Base-by-base conservation (phyloP, 2,797 vertebrate genomes). In the Enteromius unitaeniatus region DNA sequence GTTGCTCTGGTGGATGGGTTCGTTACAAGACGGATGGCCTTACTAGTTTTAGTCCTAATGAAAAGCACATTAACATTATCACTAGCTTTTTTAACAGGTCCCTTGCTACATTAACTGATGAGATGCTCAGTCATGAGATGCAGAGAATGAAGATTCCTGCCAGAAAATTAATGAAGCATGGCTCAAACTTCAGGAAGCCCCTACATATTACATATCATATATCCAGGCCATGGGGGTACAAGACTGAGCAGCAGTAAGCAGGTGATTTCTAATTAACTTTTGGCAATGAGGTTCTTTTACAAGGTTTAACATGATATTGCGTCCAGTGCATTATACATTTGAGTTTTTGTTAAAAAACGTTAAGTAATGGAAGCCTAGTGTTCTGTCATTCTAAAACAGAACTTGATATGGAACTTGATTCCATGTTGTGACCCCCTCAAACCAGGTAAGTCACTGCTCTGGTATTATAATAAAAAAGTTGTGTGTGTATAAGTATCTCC, bases 111-210 rank as follows among this genome's bases (percentile, higher is more conserved):
- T 31, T 47, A n/a, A n/a, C 28, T 74, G 31, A 8, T 62, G 55
- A 62, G 26, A 73, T 72, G 17, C 37, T 55, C 53, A 55, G 53
- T 58, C 53, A 58, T 58, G 55, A 58, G 58, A 60, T 60, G 4
- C 58, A 60, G 42, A 45, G 42, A 45, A 73, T 81, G 26, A 72
- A 45, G 19, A 73, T 26, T 45, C 62, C 19, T 40, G 58, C 80
- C 79, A 81, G 40, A 82, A 81, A 64, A 65, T 19, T 10, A 28
- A 75, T 75, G 55, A 82, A 62, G 64, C 64, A 68, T 37, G 31
- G 31, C 28, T 40, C 47, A 23, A 79, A 69, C 45, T 69, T 69
- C n/a, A 79, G 17, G 47, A 55, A 69, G 55, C 55, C 53, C 58
- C 1, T 49, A 74, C 28, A 51, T 31, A 47, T 31, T 74, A 21